These are phyloP conservation scores for Ageneiosus marmoratus DNA, from an alignment of 2,113 vertebrate species.

Conservation along the genomic window DNA sequence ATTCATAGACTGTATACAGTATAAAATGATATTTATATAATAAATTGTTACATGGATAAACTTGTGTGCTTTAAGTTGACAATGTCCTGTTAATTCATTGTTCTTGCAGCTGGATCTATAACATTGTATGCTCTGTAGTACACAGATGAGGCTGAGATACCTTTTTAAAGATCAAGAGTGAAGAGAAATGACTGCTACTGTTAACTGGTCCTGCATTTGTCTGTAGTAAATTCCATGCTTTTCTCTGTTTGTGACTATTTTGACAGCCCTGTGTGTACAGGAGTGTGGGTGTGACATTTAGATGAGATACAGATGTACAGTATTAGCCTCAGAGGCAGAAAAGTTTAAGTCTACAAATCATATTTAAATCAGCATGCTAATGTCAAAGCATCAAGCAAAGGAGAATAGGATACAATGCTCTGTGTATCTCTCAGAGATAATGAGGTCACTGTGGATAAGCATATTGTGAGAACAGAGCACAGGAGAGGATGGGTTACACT, in stretches of 20 bases:
- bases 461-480: background rate
- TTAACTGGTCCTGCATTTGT: background rate
- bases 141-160: background rate
- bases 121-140: background rate
- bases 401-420: conserved; percentile 18
- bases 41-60: background rate
- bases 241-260: background rate
- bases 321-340: conserved; percentile 29
- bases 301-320: conserved; percentile 11
- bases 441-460: background rate
- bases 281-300: conserved; percentile 9
- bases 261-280: background rate
- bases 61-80: background rate
- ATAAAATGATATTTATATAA: background rate
- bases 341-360: conserved; percentile 27
- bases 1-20: no score
- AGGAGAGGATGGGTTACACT: background rate
- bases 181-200: background rate
- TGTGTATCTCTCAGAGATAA: conserved; percentile 5
- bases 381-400: background rate
- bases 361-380: conserved; percentile 17
- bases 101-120: background rate
- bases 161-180: background rate
- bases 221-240: background rate
- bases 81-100: background rate